A percentile compares a stretch with the other conserved stretches of the same genome.
These are phyloP conservation scores for Enteromius treurensis DNA, from an alignment of 2,797 vertebrate species.

Conservation along the genomic window DNA sequence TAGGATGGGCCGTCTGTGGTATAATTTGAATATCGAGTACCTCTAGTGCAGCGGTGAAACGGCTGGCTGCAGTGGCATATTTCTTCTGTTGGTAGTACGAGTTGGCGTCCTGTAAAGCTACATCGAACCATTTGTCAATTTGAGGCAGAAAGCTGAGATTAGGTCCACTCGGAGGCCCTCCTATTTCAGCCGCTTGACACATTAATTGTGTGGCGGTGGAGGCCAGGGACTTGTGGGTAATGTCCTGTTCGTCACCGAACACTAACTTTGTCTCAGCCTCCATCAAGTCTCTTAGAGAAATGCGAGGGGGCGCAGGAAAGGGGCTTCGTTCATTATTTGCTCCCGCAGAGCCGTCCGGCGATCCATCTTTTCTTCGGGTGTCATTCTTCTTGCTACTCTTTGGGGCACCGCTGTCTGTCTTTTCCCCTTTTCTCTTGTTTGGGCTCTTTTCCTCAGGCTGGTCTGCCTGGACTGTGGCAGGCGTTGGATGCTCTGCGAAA, in stretches of 20 bases:
- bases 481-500: constrained; percentile 23
- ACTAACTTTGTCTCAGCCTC: constrained; percentile 75
- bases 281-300: constrained; percentile 67
- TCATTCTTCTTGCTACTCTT: constrained; percentile 49
- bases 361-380: constrained; percentile 34
- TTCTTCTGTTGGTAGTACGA: constrained; percentile 73
- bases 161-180: constrained; percentile 54
- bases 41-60: constrained; percentile 73
- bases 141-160: constrained; percentile 67
- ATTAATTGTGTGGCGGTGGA: constrained; percentile 53
- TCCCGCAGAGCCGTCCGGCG: constrained; percentile 5
- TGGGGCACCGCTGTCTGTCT: constrained; percentile 19
- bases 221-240: constrained; percentile 66
- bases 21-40: constrained; percentile 66
- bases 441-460: constrained; percentile 13
- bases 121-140: constrained; percentile 73
- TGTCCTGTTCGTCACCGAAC: constrained; percentile 70
- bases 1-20: constrained; percentile 39
- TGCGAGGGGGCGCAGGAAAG: constrained; percentile 33
- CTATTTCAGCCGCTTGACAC: constrained; percentile 52
- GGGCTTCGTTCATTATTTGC: constrained; percentile 41
- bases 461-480: constrained; percentile 18
- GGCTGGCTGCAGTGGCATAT: constrained; percentile 68
- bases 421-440: constrained; percentile 45
- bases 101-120: constrained; percentile 72